Evolutionary conservation across 64 coral and sea anemone species (phyloP).

Genomic region (Actinia tenebrosa): DNA sequence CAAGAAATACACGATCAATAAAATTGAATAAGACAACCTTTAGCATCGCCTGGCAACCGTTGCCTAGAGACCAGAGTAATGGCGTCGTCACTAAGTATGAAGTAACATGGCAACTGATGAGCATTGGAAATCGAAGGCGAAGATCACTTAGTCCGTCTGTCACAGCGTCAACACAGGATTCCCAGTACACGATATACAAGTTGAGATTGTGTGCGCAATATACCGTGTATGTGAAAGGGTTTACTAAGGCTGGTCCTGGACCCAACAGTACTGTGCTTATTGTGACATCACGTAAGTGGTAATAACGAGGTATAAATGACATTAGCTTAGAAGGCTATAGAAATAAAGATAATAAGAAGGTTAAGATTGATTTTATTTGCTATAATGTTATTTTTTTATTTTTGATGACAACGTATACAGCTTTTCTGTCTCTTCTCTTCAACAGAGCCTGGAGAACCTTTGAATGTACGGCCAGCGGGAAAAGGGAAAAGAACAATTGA

Average conservation of each 20-base stretch:
- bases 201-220: constrained; percentile 6
- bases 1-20: neutral
- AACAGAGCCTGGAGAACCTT: neutral
- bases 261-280: neutral
- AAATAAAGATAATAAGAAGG: too few relatives aligned
- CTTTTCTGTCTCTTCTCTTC: neutral
- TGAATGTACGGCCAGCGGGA: neutral
- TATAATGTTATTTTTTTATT: too few relatives aligned
- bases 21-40: neutral
- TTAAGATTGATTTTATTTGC: too few relatives aligned
- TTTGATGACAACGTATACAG: too few relatives aligned
- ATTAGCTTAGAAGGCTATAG: neutral
- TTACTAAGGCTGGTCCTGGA: neutral
- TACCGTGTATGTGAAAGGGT: neutral
- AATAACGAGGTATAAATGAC: neutral
- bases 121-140: neutral
- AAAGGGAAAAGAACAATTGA: neutral
- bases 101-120: neutral
- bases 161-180: constrained; percentile 1
- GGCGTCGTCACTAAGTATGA: neutral
- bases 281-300: neutral
- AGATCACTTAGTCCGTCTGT: neutral
- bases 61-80: constrained; percentile 21
- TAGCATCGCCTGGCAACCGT: neutral
- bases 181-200: neutral